A percentile compares a stretch with the other conserved stretches of the same genome.
phyloP scores from a whole-genome alignment of 2,113 vertebrate species.

The Geococcyx californianus region DNA sequence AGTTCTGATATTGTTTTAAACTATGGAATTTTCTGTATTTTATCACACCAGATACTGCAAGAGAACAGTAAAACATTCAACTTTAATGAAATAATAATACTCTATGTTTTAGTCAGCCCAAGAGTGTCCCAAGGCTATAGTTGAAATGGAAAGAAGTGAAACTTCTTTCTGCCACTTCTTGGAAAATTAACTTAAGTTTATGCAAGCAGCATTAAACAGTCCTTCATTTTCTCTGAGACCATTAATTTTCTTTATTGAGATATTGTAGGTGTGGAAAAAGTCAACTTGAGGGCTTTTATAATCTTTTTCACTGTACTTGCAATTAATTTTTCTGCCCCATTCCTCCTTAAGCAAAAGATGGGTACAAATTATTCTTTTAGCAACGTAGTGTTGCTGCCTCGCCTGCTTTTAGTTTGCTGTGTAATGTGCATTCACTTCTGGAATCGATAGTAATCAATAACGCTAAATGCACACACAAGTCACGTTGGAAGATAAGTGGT shows the following conservation, averaged over 20 bases:
- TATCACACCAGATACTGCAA: neutral
- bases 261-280: neutral
- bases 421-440: neutral
- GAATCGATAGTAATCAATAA: neutral
- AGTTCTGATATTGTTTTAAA: neutral
- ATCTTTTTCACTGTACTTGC: neutral
- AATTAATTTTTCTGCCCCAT: neutral
- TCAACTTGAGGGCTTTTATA: neutral
- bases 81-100: neutral
- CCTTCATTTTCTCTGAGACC: neutral
- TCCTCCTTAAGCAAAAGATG: neutral
- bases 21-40: neutral
- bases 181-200: neutral
- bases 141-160: neutral
- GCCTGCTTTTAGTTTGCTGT: neutral
- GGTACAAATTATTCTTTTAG: neutral
- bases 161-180: neutral
- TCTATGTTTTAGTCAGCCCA: neutral
- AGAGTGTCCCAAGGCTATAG: neutral
- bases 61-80: neutral
- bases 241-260: neutral
- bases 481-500: neutral
- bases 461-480: neutral
- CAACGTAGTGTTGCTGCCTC: fast-evolving
- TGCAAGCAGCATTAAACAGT: neutral